Evolutionary conservation across 1,140 invertebrate species (phyloP), one percentile per base, ranked within the genome.

Genomic region (Cardiocondyla obscurior): DNA sequence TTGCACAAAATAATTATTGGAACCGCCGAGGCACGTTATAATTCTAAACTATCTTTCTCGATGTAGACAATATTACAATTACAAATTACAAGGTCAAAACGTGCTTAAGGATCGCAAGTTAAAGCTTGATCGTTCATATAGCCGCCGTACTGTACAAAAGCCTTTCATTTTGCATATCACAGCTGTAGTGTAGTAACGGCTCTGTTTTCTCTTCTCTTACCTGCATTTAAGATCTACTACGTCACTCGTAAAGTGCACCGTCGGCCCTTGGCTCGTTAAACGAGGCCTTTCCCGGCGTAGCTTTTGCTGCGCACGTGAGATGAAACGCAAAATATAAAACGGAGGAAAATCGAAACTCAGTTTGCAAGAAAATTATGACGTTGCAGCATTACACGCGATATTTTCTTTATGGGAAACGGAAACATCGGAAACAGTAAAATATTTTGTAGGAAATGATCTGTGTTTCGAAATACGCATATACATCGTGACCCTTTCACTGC

Each of bases 141-240:
- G 33, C 16, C 46, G 1, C 22, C 10, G 22, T 51, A 14, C 25
- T 22, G 30, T 46, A 46, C 39, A 67, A 53, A 77, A 77, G 62
- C 33, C 22, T 79, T 79, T 30, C 36, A 53, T 79, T 79, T 79
- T 79, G 33, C 46, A 79, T 79, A 69, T 55, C 62, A n/a, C 10
- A 36, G 46, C 74, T 53, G 28, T 28, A 77, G 58, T 42, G 60
- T 6, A 62, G 22, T 25, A 67, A 51, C 30, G 60, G 19, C 44
- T 36, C 46, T 76, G 74, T 79, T 77, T 77, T 51, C 74, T 79
- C 46, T 53, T 10, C 62, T 79, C 74, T 69, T 55, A 53, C n/a
- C 33, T 79, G 33, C 62, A 55, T 79, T 79, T 55, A 69, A 79
- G 51, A 79, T 53, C 73, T 36, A 25, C n/a, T 79, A 79, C 74